Conservation (phyloP, 1,140 invertebrate species). For the Drosophila novamexicana region DNA sequence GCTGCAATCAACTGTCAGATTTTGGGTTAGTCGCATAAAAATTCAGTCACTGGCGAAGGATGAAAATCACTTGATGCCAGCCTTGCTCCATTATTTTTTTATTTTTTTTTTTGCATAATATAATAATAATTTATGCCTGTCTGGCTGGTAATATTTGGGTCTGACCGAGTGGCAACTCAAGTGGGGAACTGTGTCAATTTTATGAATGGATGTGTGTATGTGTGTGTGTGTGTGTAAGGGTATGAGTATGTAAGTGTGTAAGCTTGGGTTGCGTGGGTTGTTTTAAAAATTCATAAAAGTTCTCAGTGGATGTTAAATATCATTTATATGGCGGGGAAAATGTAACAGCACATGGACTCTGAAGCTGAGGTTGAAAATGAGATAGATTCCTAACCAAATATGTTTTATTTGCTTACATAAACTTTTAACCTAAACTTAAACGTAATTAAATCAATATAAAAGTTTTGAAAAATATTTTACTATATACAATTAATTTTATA, state of each 20-base stretch:
- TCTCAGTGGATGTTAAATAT: background rate
- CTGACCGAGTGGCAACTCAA: conserved; percentile 44
- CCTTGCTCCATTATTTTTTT: conserved; percentile 13
- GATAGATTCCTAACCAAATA: too few species aligned
- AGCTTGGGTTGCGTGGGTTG: background rate
- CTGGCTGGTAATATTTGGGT: conserved; percentile 11
- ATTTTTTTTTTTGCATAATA: conserved; percentile 52
- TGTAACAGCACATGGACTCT: too few species aligned
- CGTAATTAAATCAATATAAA: too few species aligned
- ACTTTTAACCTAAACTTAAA: too few species aligned
- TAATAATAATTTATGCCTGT: conserved; percentile 62
- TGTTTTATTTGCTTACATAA: too few species aligned
- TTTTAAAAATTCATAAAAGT: background rate
- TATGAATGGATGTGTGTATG: conserved; percentile 5
- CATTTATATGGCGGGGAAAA: background rate
- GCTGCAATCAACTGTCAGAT: conserved; percentile 47
- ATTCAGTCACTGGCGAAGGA: conserved; percentile 39
- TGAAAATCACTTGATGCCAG: conserved; percentile 41
- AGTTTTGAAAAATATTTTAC: too few species aligned
- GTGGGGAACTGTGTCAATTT: conserved; percentile 57
- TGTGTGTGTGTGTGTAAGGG: conserved; percentile 1
- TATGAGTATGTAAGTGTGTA: conserved; percentile 5
- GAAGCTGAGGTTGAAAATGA: too few species aligned
- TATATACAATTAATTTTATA: too few species aligned
- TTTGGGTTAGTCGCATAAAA: conserved; percentile 60